These are phyloP conservation scores for Erebia ligea DNA, from an alignment of 2,888 invertebrate species.

Conservation along the genomic window DNA sequence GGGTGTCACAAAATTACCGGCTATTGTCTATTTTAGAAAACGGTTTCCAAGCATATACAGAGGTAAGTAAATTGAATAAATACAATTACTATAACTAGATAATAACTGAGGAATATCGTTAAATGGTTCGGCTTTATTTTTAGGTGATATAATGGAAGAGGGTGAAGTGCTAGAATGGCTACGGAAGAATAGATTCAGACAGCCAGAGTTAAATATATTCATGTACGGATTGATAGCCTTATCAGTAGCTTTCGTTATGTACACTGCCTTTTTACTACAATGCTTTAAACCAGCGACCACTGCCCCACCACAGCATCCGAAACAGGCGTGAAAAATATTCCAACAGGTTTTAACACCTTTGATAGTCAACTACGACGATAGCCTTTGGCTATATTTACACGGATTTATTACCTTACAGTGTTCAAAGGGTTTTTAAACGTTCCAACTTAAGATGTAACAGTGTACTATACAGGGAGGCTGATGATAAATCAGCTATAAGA, in stretches of 20 bases:
- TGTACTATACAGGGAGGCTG: constrained; percentile 16
- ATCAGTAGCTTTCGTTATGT: constrained; percentile 92
- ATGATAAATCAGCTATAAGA: constrained; percentile 7
- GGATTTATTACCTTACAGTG: constrained; percentile 29
- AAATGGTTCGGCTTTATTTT: constrained; percentile 39
- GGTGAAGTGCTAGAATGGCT: constrained; percentile 96
- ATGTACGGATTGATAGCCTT: constrained; percentile 96
- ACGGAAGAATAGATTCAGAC: constrained; percentile 95
- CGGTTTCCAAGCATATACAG: constrained; percentile 96
- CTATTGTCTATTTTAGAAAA: constrained; percentile 95
- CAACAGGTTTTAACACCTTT: constrained; percentile 17
- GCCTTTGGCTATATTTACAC: constrained; percentile 28
- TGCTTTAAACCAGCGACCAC: constrained; percentile 91
- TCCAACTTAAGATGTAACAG: constrained; percentile 26
- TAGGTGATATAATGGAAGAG: constrained; percentile 92
- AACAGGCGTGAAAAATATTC: constrained; percentile 83
- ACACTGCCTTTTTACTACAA: constrained; percentile 95
- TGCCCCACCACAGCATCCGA: constrained; percentile 85
- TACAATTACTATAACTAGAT: not conserved
- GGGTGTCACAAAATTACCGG: constrained; percentile 95
- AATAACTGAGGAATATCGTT: not conserved
- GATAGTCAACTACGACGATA: constrained; percentile 27
- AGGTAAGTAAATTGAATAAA: constrained; percentile 78
- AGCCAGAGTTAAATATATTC: constrained; percentile 95
- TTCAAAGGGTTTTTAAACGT: constrained; percentile 30